A percentile compares a stretch with the other conserved stretches of the same genome.
Conservation (phyloP, 2,888 invertebrate species). For the Thysanoteuthis rhombus region DNA sequence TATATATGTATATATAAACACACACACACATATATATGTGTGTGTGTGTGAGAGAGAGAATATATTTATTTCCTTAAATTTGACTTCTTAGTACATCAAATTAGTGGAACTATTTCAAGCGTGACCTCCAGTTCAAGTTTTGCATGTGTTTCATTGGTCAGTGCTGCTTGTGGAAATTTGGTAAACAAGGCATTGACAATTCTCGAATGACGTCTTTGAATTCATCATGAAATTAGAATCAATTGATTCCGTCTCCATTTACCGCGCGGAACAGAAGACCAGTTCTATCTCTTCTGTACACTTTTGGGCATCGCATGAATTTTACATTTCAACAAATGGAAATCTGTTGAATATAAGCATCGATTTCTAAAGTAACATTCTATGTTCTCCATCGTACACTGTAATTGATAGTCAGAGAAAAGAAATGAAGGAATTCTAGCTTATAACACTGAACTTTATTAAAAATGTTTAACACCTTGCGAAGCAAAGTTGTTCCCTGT, state of each 20-base stretch:
- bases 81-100: background rate
- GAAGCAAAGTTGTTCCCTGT: too few relatives aligned
- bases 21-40: background rate
- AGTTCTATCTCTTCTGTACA: background rate
- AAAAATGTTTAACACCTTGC: too few relatives aligned
- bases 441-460: background rate
- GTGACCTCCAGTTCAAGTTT: background rate
- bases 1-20: too few relatives aligned
- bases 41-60: background rate
- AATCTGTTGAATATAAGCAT: background rate
- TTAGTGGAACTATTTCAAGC: background rate
- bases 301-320: background rate
- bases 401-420: background rate
- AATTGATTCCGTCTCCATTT: background rate
- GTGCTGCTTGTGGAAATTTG: background rate
- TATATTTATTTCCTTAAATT: background rate
- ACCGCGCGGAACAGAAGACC: background rate
- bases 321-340: background rate
- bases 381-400: background rate
- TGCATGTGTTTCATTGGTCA: background rate
- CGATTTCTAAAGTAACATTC: background rate
- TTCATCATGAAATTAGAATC: background rate
- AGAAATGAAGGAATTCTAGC: background rate
- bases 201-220: background rate
- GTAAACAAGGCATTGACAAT: background rate